Percentiles rank a stretch among this genome's conserved stretches.
These are phyloP conservation scores for Echiichthys vipera DNA, from an alignment of 2,797 vertebrate species.

Conservation along the genomic window DNA sequence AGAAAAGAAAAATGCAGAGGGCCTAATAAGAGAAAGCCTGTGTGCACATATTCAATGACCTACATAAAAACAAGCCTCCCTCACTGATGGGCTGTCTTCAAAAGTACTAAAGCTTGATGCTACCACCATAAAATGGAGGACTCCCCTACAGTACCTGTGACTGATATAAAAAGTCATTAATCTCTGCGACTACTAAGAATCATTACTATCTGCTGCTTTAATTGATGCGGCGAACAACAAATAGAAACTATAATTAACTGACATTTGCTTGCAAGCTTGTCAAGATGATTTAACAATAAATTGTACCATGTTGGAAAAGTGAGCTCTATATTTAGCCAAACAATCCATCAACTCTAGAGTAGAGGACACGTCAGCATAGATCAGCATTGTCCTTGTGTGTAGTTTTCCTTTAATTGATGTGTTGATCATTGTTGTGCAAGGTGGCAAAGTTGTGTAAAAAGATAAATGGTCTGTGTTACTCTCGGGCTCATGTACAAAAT, in stretches of 20 bases:
- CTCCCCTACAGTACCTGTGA: conserved; percentile 28
- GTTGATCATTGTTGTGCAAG: conserved; percentile 27
- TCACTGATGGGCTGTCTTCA: conserved; percentile 55
- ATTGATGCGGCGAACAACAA: not conserved
- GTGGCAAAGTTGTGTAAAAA: conserved; percentile 22
- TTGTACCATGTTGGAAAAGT: conserved; percentile 11
- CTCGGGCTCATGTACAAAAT: conserved; percentile 12
- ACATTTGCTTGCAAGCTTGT: conserved; percentile 29
- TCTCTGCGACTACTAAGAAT: conserved; percentile 8
- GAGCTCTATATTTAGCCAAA: conserved; percentile 47
- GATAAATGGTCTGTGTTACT: conserved; percentile 12
- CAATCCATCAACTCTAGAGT: conserved; percentile 22
- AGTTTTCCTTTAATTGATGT: conserved; percentile 13
- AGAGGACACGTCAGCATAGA: conserved; percentile 18
- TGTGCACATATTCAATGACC: conserved; percentile 76
- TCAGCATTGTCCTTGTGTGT: conserved; percentile 26
- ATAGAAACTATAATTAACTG: conserved; percentile 10
- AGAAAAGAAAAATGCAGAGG: conserved; percentile 64
- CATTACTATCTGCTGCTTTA: conserved; percentile 16
- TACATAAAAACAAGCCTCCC: conserved; percentile 70
- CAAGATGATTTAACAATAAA: conserved; percentile 32
- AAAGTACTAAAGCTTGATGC: conserved; percentile 51
- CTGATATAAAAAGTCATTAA: conserved; percentile 33
- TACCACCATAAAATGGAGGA: conserved; percentile 33
- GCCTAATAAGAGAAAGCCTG: conserved; percentile 72